Evolutionary conservation across 2,113 vertebrate species (phyloP), one percentile per base, ranked within the genome.

Genomic region (Pseudorectes ferrugineus): DNA sequence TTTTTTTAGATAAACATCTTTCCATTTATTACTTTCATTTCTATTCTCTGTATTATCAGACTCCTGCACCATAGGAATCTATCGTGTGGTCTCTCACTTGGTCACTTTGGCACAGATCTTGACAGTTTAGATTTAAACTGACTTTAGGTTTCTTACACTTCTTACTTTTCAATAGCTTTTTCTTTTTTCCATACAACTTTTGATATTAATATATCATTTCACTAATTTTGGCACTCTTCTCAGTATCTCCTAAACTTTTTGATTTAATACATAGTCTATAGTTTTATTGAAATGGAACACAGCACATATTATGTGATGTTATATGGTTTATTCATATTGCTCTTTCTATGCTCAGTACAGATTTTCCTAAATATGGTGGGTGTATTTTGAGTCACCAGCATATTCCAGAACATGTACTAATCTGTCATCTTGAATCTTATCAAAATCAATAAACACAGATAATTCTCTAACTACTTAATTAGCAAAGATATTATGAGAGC

Each of bases 401-500:
- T 85, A 46, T 85, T 68, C 58, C 35, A 89, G 36, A 85, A 52
- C 12, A 57, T 36, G 9, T 29, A 71, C 57, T 25, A 33, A 24
- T 59, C 61, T 91, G 45, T 88, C 58, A 58, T 90, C 71, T 43
- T 83, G 33, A 85, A 80, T 90, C 42, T 94, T 72, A 90, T 73
- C 14, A 92, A 89, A 82, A 80, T 62, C 62, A 66, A 92, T 85
- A 77, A 85, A 79, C 49, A 76, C 24, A 54, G 35, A 85, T 70
- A 62, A 42, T 42, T 87, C 14, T 84, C 29, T 67, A 93, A 92
- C 45, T 89, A 71, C 38, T 85, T 77, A 85, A 94, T 80, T 85
- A 87, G 72, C 59, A 95, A 78, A 93, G 42, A 35, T 92, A 89
- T 95, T 91, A 94, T 63, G 40, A 81, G 43, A 72, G 48, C 19